Conservation (phyloP, 2,888 invertebrate genomes). For the Campopleginae sp. region DNA sequence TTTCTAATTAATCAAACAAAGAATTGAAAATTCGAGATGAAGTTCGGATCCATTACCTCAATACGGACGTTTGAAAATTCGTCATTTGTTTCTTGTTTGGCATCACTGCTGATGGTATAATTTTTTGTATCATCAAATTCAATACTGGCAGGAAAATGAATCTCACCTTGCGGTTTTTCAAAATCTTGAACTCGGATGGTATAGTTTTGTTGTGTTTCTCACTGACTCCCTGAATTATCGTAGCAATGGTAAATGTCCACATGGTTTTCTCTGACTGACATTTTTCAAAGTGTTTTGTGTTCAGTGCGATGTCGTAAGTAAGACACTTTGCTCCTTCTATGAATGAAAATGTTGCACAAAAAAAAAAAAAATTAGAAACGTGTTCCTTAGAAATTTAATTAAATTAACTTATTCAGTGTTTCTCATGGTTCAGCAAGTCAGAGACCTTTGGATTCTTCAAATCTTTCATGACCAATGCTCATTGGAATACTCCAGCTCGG, state of each 20-base stretch:
- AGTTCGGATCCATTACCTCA: too few species aligned
- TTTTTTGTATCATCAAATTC: background rate
- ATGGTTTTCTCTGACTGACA: slow-evolving; percentile 89
- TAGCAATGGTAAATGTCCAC: slow-evolving; percentile 91
- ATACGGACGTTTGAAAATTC: background rate
- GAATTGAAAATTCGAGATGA: too few species aligned
- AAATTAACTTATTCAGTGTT: background rate
- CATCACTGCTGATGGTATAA: too few species aligned
- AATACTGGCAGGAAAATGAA: background rate
- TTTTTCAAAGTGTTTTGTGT: slow-evolving; percentile 91
- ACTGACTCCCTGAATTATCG: slow-evolving; percentile 91
- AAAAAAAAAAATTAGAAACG: background rate
- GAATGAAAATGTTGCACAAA: slow-evolving; percentile 63
- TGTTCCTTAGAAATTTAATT: background rate
- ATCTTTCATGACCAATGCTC: slow-evolving; percentile 94
- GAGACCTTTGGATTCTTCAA: slow-evolving; percentile 90
- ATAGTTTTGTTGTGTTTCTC: slow-evolving; percentile 91
- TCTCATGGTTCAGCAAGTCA: background rate
- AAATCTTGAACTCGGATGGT: slow-evolving; percentile 87
- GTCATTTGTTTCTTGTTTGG: background rate
- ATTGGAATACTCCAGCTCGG: slow-evolving; percentile 93
- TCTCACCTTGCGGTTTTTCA: slow-evolving; percentile 89
- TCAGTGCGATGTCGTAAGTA: slow-evolving; percentile 94
- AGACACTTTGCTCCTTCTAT: slow-evolving; percentile 88
- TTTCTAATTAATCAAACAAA: too few species aligned